phyloP scores from a whole-genome alignment of 2,888 invertebrate species.

The Helleia helle region DNA sequence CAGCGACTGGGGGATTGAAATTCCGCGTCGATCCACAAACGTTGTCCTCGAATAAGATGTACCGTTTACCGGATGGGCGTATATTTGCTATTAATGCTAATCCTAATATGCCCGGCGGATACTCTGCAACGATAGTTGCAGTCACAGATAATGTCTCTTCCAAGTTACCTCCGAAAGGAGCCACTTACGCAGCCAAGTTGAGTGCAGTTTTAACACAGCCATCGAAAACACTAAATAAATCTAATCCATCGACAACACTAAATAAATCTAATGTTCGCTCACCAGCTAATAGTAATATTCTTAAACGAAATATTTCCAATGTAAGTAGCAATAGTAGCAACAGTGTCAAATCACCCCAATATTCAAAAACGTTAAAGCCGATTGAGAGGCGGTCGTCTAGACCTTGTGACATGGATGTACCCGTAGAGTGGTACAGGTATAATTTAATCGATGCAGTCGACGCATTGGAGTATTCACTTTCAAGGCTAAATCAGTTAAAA shows the following conservation, averaged over 20 bases:
- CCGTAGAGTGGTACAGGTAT: slow-evolving; percentile 75
- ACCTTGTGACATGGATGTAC: slow-evolving; percentile 47
- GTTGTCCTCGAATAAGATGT: slow-evolving; percentile 67
- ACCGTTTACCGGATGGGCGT: slow-evolving; percentile 63
- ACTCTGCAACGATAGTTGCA: slow-evolving; percentile 67
- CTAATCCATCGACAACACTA: slow-evolving; percentile 19
- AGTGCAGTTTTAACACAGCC: slow-evolving; percentile 33
- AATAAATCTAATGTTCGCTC: slow-evolving; percentile 17
- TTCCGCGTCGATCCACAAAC: slow-evolving; percentile 68
- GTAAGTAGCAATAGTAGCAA: slow-evolving; percentile 12
- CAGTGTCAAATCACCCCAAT: slow-evolving; percentile 19
- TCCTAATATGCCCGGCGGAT: slow-evolving; percentile 65
- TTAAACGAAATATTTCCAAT: slow-evolving; percentile 22
- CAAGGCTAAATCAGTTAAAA: slow-evolving; percentile 65
- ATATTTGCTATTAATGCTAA: slow-evolving; percentile 67
- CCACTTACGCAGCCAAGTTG: slow-evolving; percentile 53
- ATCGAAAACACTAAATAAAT: slow-evolving; percentile 18
- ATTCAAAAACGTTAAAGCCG: slow-evolving; percentile 14
- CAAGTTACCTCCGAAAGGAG: slow-evolving; percentile 37
- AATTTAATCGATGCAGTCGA: slow-evolving; percentile 72
- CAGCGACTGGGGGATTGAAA: slow-evolving; percentile 60
- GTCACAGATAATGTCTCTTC: slow-evolving; percentile 39
- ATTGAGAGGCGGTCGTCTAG: slow-evolving; percentile 21
- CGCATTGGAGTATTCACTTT: slow-evolving; percentile 70
- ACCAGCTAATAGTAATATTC: slow-evolving; percentile 13